phyloP scores from a whole-genome alignment of 2,113 vertebrate genomes.

The Thamnophis sirtalis region DNA sequence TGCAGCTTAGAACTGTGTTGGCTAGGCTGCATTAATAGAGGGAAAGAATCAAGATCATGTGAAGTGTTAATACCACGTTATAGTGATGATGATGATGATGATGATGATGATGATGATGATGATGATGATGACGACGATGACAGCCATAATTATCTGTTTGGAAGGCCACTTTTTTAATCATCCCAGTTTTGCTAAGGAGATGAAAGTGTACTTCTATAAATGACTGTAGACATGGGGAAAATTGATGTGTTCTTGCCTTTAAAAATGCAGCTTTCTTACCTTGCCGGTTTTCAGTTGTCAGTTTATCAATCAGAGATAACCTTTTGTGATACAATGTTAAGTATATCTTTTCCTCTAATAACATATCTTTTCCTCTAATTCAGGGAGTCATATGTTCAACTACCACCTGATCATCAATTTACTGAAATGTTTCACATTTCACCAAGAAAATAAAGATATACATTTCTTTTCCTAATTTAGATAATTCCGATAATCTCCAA shows the following conservation, averaged over 20 bases:
- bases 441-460: not conserved
- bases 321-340: not conserved
- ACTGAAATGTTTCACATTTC: not conserved
- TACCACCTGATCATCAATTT: not conserved
- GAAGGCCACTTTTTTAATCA: not conserved
- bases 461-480: not conserved
- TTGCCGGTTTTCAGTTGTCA: not conserved
- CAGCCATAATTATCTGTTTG: not conserved
- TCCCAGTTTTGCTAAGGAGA: not conserved
- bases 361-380: not conserved
- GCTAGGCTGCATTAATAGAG: too few species aligned
- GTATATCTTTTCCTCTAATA: not conserved
- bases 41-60: too few species aligned
- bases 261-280: not conserved
- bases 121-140: too few species aligned
- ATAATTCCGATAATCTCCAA: not conserved
- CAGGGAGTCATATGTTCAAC: slow-evolving; percentile 6
- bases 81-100: too few species aligned
- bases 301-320: not conserved
- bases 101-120: too few species aligned
- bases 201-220: not conserved
- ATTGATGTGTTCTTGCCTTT: not conserved
- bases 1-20: too few species aligned
- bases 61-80: too few species aligned
- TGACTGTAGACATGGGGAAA: not conserved